A percentile compares a stretch with the other conserved stretches of the same genome.
Conservation (phyloP, 2,113 vertebrate species). For the Mystacornis crossleyi region DNA sequence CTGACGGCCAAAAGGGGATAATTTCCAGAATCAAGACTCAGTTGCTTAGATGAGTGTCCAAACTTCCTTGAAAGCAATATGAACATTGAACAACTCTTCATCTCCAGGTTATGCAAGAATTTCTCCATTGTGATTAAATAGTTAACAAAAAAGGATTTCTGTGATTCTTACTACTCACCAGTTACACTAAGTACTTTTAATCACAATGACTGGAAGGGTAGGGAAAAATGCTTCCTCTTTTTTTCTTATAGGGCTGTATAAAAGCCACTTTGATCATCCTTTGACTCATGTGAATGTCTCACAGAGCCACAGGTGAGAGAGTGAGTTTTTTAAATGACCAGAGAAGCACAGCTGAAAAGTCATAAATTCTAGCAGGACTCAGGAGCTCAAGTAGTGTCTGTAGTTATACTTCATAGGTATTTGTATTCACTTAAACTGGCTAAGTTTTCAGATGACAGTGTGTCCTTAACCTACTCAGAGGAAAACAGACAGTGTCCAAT, state of each 20-base stretch:
- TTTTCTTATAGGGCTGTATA: neutral
- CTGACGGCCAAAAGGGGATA: neutral
- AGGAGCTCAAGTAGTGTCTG: rapidly evolving
- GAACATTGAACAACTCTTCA: neutral
- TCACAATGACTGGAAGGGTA: neutral
- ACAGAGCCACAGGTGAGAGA: neutral
- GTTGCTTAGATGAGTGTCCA: neutral
- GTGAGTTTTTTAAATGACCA: neutral
- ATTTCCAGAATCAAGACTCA: neutral
- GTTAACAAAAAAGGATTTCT: neutral
- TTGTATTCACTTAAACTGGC: neutral
- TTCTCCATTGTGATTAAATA: neutral
- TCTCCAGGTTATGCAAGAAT: neutral
- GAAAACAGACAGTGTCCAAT: neutral
- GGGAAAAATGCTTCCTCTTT: neutral
- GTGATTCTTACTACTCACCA: neutral
- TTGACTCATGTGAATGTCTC: neutral
- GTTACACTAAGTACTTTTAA: neutral
- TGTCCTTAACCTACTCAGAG: neutral
- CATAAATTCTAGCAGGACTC: neutral
- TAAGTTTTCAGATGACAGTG: neutral
- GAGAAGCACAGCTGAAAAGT: neutral
- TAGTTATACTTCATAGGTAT: neutral
- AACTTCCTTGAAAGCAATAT: neutral
- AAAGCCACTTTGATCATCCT: neutral